Evolutionary conservation across 2,113 vertebrate species (phyloP), one percentile per base, ranked within the genome.

Genomic region (Sylvilagus bachmani): DNA sequence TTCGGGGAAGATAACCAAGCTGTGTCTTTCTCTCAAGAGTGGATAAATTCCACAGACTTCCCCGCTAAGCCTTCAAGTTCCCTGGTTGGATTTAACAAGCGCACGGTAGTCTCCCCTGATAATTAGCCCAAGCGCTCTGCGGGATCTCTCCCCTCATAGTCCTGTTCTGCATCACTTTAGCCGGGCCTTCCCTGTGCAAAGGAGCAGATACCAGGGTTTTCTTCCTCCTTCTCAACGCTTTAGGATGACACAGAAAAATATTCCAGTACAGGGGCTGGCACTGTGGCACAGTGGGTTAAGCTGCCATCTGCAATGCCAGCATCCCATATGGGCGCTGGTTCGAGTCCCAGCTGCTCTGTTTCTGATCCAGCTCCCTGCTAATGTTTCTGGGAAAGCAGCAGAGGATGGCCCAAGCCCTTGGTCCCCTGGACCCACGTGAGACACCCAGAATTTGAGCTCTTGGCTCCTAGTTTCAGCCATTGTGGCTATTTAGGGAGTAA

Each of bases 171-270:
- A 6, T 58, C 55, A 44, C 86, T 80, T 90, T 36, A 84, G 49
- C 0, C n/a, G 12, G 12, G 38, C 6, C 4, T 84, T 84, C 82
- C 25, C 51, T 83, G 11, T 51, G 25, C 64, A 82, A 78, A 66
- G 71, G 21, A 78, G 9, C 21, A 75, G 16, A 69, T 0, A 36
- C 9, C 66, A 93, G 3, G 64, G 66, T 71, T 80, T 67, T 61
- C 27, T 91, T 89, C 88, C 75, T 58, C 36, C 6, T 93, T 90
- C 5, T 96, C 11, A 85, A 24, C 10, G 31, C 73, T 62, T 80
- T 25, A 58, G 31, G 11, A 25, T n/a, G 77, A 38, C 33, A 66
- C 24, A 25, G 36, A 53, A 94, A 73, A 77, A 62, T 69, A 31
- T 55, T 90, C 73, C 74, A 55, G 12, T 24, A 33, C 5, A 51